phyloP scores from a whole-genome alignment of 2,797 vertebrate genomes.

The Malacoctenus gilli region DNA sequence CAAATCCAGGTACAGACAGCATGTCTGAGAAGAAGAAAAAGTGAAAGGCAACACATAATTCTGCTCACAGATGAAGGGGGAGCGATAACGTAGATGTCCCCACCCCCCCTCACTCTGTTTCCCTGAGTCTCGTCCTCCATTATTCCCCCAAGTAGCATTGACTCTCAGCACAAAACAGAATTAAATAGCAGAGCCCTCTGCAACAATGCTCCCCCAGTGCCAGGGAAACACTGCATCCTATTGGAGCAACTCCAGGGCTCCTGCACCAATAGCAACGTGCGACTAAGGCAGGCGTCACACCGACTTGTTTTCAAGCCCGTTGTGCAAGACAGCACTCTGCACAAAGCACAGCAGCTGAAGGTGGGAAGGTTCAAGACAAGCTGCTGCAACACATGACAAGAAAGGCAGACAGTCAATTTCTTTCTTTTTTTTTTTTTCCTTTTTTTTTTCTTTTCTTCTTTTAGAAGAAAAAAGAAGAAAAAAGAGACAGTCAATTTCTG shows the following conservation, averaged over 20 bases:
- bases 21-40: conserved; percentile 40
- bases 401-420: too few relatives aligned
- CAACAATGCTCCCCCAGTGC: conserved; percentile 74
- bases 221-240: conserved; percentile 62
- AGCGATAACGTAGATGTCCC: conserved; percentile 15
- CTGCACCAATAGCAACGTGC: conserved; percentile 71
- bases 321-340: conserved; percentile 67
- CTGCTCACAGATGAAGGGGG: conserved; percentile 46
- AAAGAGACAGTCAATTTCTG: too few relatives aligned
- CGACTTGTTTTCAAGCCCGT: conserved; percentile 78
- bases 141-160: conserved; percentile 77
- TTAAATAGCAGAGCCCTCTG: conserved; percentile 72
- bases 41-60: conserved; percentile 53
- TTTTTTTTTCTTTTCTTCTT: too few relatives aligned
- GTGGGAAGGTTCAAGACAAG: too few relatives aligned
- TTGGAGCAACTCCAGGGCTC: conserved; percentile 73
- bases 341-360: conserved; percentile 59
- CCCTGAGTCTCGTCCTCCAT: conserved; percentile 56
- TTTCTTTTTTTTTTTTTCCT: too few relatives aligned
- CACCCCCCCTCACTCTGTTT: conserved; percentile 56
- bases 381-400: too few relatives aligned
- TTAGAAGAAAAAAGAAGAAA: too few relatives aligned
- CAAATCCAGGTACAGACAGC: too few relatives aligned
- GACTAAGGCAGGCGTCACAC: conserved; percentile 72
- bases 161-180: conserved; percentile 75